Percentiles rank a stretch among this genome's conserved stretches.
These are phyloP conservation scores for Hypsibius dujardini DNA, from an alignment of 1,140 invertebrate species.

Conservation along the genomic window DNA sequence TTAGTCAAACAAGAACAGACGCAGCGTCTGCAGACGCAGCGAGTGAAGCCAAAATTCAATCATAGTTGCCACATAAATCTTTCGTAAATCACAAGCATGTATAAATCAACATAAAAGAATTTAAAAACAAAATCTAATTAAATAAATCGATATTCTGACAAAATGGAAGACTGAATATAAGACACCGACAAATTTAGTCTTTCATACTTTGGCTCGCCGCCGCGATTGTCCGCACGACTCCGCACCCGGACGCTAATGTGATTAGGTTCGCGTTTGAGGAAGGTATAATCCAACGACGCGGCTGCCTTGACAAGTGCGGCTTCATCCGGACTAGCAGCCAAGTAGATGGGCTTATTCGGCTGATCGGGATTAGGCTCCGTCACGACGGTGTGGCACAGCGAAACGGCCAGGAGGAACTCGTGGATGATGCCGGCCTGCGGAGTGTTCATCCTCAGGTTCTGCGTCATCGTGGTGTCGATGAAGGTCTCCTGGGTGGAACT, in stretches of 20 bases:
- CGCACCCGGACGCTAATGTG: constrained; percentile 31
- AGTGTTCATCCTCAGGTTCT: constrained; percentile 22
- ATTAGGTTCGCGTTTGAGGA: constrained; percentile 50
- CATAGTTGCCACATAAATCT: too few relatives aligned
- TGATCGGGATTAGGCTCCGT: not conserved
- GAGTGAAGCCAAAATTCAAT: too few relatives aligned
- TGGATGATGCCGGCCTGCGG: constrained; percentile 43
- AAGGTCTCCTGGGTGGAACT: constrained; percentile 20
- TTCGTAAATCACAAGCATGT: too few relatives aligned
- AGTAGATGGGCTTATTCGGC: constrained; percentile 45
- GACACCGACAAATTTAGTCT: not conserved
- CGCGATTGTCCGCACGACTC: not conserved
- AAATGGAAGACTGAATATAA: too few relatives aligned
- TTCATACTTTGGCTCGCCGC: not conserved
- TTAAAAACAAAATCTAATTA: too few relatives aligned
- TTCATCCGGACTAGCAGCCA: constrained; percentile 87
- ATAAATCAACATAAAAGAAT: too few relatives aligned
- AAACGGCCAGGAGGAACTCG: constrained; percentile 76
- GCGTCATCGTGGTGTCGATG: constrained; percentile 22
- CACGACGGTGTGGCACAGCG: constrained; percentile 89
- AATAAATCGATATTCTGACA: too few relatives aligned
- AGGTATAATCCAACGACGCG: constrained; percentile 64
- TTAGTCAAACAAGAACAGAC: too few relatives aligned
- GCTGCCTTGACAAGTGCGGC: constrained; percentile 83
- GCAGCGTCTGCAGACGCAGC: too few relatives aligned